phyloP scores from a whole-genome alignment of 1,140 invertebrate genomes.

The Melanaphis sacchari region DNA sequence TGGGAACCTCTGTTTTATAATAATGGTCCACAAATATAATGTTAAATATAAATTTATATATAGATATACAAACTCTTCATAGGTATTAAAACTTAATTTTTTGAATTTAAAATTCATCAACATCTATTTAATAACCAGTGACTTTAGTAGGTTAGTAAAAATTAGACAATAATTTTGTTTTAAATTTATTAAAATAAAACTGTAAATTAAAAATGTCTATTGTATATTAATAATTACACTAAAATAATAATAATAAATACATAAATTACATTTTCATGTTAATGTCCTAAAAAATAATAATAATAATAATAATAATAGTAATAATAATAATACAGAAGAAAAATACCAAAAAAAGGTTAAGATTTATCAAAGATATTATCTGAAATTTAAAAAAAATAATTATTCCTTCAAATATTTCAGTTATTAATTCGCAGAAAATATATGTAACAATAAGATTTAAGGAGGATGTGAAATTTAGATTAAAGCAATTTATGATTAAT shows the following conservation, averaged over 20 bases:
- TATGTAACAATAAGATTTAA: slow-evolving; percentile 13
- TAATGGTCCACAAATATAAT: neutral
- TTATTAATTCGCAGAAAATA: neutral
- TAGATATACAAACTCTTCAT: neutral
- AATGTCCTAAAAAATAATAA: slow-evolving; percentile 12
- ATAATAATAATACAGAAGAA: neutral
- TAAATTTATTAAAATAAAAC: slow-evolving; percentile 48
- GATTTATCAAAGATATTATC: neutral
- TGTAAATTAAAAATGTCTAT: slow-evolving; percentile 44
- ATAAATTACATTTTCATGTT: slow-evolving; percentile 20
- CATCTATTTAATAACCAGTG: neutral
- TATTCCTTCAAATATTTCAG: neutral
- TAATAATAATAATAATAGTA: slow-evolving; percentile 12
- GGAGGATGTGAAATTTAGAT: neutral
- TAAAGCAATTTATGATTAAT: neutral
- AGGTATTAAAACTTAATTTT: neutral
- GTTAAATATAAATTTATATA: neutral
- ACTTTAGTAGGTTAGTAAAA: slow-evolving; percentile 15
- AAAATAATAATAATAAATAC: slow-evolving; percentile 47
- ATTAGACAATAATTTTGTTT: slow-evolving; percentile 31
- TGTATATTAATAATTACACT: slow-evolving; percentile 45
- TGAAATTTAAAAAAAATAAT: neutral
- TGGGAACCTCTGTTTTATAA: too few species aligned
- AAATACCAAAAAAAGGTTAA: neutral
- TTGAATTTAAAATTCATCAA: neutral